Base-by-base conservation (phyloP, 2,797 vertebrate genomes). In the Typhlichthys subterraneus region DNA sequence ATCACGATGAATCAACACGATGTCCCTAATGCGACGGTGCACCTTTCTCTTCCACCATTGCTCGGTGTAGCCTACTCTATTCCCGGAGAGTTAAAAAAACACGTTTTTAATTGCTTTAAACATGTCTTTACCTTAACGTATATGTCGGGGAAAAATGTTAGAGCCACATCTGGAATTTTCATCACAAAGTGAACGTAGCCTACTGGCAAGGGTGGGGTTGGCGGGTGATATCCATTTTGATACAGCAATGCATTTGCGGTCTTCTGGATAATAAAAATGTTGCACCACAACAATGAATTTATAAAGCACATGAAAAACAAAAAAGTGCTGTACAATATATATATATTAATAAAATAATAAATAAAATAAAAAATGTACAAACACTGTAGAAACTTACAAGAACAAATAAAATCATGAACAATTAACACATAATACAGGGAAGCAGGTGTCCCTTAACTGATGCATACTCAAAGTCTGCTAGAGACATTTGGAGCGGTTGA, bases 111-210 rank as follows among this genome's bases (percentile, higher is more conserved):
- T 70, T 70, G 78, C 73, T 38, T 38, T 33, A 68, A 81, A 61
- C 11, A 75, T 87, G 80, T 59, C 53, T 69, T 70, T 60, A 79
- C 23, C 23, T 23, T 23, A 82, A 82, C 78, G 72, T 66, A 69
- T 63, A 76, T 82, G 70, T 72, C 33, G 65, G 65, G 75, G 75
- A 71, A 88, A 81, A 88, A 81, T 89, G 85, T 88, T 86, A 84
- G 82, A 86, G 72, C 57, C 80, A 89, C 87, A 91, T 92, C 87
- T 93, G 88, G 83, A 69, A 78, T 80, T 68, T 72, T 80, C 88
- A 74, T 90, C 71, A 76, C 65, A 12, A 62, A 55, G 53, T 53
- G 46, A 45, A 53, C 52, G 65, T 53, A 38, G n/a, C n/a, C 3
- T 45, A 12, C 57, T 69, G 76, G 75, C 61, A 45, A 60, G 72